Evolutionary conservation across 2,888 invertebrate genomes (phyloP), one percentile per base, ranked within the genome.

Genomic region (Drosophila formosana): DNA sequence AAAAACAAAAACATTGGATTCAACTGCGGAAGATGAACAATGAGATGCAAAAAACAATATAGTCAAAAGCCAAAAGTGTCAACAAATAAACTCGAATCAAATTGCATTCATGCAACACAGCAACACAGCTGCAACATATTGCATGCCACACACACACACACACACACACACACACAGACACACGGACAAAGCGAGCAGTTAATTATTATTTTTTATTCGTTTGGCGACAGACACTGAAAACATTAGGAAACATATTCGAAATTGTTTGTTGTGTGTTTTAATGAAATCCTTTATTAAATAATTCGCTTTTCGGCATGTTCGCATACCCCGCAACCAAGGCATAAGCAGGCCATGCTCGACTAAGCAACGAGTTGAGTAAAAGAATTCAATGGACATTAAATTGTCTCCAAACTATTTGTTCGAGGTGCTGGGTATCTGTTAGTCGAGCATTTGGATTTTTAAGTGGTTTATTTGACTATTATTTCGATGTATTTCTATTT

Each of bases 21-120:
- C 25, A 32, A 47, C n/a, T 5, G 39, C 45, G 37, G 3, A 57
- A 53, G 41, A 39, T 9, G 9, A 39, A 25, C 30, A n/a, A 56
- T 46, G 23, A 2, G 3, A 30, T 30, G n/a, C n/a, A 32, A 39
- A 34, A 18, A 32, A 30, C 7, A 7, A 7, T 47, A 52, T 41
- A n/a, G n/a, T 41, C 5, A 65, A 62, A 66, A 55, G 39, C 53
- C 53, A 56, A 78, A 66, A 78, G 51, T 58, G 37, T 60, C 52
- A 60, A 72, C 6, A 34, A 50, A 23, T 13, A n/a, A 65, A 46
- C 41, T 61, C 45, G 52, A 50, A 50, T 47, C 37, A 51, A 71
- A 66, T 49, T 18, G 26, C 13, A 28, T 56, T 43, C 41, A 53
- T 51, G 39, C 34, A 49, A 39, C 6, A 50, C 6, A 50, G 43